Evolutionary conservation across 1,140 invertebrate species (phyloP), one percentile per base, ranked within the genome.

Genomic region (Drosophila rufa): DNA sequence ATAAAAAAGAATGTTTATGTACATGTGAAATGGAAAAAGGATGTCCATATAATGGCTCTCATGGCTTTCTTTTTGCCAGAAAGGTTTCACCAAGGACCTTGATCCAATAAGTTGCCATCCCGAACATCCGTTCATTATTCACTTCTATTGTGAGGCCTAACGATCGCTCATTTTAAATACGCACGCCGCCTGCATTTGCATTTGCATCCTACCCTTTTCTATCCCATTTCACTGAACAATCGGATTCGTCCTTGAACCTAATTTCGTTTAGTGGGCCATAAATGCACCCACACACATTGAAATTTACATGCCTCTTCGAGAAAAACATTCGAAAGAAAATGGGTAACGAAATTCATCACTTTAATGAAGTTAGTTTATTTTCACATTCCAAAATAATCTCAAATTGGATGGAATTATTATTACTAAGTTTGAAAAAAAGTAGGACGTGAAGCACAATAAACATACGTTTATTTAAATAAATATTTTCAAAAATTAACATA

Each of bases 131-230:
- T 68, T 68, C 57, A 47, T 47, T 55, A 42, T 19, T 48, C 53
- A 5, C 19, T 14, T 75, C 36, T n/a, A 30, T 75, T 75, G 70
- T 75, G 7, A 56, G 15, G 11, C 42, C 55, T 70, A 46, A 70
- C 48, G 48, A 70, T 42, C 48, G 43, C 9, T 30, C 30, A 70
- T 70, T 70, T 70, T 25, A 33, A 66, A 55, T 46, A 55, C 65
- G 45, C 75, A 75, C 65, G 80, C 58, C 62, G 61, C 56, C 56
- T 51, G 47, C 43, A 71, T 77, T 58, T 51, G 42, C 42, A 66
- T 69, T 59, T 67, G 56, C 69, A 73, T 73, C 22, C 38, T 64
- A 77, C 74, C 75, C 74, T 77, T 84, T 84, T 43, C 48, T 61
- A 69, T 57, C 47, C 46, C 47, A 45, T 47, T 46, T 17, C 48